These are phyloP conservation scores for Laupala kohalensis DNA, from an alignment of 1,140 invertebrate species.

Conservation along the genomic window DNA sequence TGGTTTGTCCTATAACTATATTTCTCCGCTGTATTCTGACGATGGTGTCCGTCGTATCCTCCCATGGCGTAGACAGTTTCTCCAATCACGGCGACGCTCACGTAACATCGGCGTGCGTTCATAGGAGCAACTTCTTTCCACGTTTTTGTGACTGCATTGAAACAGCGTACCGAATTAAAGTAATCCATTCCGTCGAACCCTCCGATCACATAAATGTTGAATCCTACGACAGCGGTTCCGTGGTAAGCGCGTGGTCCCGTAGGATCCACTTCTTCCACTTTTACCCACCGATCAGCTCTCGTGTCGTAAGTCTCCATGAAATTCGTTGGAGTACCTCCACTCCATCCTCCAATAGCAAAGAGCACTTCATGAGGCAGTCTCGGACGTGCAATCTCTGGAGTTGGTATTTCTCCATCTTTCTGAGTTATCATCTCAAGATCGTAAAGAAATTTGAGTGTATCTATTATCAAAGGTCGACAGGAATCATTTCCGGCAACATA, in stretches of 20 bases:
- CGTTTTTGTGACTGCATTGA: conserved; percentile 43
- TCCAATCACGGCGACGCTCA: conserved; percentile 49
- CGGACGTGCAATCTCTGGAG: conserved; percentile 47
- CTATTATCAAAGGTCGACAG: conserved; percentile 57
- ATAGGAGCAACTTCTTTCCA: conserved; percentile 47
- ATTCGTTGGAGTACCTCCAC: conserved; percentile 50
- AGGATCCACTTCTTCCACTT: conserved; percentile 42
- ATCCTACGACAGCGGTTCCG: conserved; percentile 49
- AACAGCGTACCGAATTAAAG: conserved; percentile 48
- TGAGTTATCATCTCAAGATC: conserved; percentile 55
- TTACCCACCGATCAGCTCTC: conserved; percentile 58
- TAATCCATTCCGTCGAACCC: conserved; percentile 52
- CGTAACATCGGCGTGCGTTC: conserved; percentile 36
- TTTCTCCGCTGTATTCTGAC: conserved; percentile 58
- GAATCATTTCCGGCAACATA: conserved; percentile 46
- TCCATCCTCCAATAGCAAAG: conserved; percentile 67
- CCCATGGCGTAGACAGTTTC: conserved; percentile 61
- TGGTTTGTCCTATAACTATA: conserved; percentile 54
- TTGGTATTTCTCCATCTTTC: conserved; percentile 42
- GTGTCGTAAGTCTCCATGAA: conserved; percentile 67
- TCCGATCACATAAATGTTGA: conserved; percentile 53
- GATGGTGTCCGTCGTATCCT: conserved; percentile 58
- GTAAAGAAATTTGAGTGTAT: conserved; percentile 57
- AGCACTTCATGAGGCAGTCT: conserved; percentile 53
- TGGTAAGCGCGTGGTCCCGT: conserved; percentile 55